Evolutionary conservation across 2,113 vertebrate genomes (phyloP), one percentile per base, ranked within the genome.

Genomic region (Oryzias curvinotus): DNA sequence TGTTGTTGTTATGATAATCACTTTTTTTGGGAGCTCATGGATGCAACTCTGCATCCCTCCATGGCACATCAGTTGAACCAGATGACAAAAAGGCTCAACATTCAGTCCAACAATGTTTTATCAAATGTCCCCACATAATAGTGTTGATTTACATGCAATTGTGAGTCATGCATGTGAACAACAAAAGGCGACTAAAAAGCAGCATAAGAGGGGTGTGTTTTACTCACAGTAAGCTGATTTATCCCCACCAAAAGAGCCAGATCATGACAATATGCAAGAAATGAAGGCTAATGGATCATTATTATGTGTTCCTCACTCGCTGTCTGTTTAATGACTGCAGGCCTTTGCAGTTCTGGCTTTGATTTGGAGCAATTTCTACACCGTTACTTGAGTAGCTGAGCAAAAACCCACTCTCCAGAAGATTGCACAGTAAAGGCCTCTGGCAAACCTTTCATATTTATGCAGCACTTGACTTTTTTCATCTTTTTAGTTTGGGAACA

Each of bases 361-460:
- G 82, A 88, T 88, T 86, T 71, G 75, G 50, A 75, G 58, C 59
- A 59, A 63, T 52, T 81, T 77, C 78, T 73, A 76, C 73, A 68
- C 64, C 63, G 80, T 67, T 80, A 82, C 81, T 78, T 74, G 76
- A 87, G 81, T 77, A 71, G 75, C 77, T 82, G 75, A 83, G 81
- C 68, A 78, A 76, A 78, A 72, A 77, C 69, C 76, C 68, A 69
- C 83, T 88, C 84, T 87, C 60, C 75, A 70, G 62, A 62, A 83
- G 80, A 85, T 77, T 87, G 85, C 73, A 51, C 75, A 69, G 68
- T 82, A 84, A 89, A 86, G 83, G 88, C 82, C 85, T 81, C 63
- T 57, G 73, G 80, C 76, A 80, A 80, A 72, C 76, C 71, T 66
- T 83, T 83, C 82, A 68, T 78, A 86, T 87, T 85, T 82, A 72